These are phyloP conservation scores for Drosophila sordidula DNA, from an alignment of 2,888 invertebrate genomes.

Conservation along the genomic window DNA sequence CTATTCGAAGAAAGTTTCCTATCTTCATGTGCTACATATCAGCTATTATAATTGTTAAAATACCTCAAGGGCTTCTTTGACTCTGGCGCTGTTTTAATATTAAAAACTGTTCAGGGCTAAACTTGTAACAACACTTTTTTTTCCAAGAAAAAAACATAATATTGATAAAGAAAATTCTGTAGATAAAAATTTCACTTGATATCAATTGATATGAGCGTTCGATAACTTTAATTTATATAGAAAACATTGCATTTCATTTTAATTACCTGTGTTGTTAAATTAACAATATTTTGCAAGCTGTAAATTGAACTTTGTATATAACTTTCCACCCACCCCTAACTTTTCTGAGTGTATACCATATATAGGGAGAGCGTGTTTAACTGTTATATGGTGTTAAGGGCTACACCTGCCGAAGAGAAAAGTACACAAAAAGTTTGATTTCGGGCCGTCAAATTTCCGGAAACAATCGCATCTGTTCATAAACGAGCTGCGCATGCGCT, in stretches of 20 bases:
- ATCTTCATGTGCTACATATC: not conserved
- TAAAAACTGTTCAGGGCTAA: not conserved
- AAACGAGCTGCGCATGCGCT: constrained; percentile 28
- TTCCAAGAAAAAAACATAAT: not conserved
- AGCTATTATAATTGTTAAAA: not conserved
- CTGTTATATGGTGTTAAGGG: too few relatives aligned
- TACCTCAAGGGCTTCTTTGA: not conserved
- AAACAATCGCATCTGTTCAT: constrained; percentile 23
- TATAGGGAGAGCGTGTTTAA: not conserved
- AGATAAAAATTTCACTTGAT: constrained; percentile 1
- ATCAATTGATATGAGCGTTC: constrained; percentile 4
- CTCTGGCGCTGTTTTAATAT: not conserved
- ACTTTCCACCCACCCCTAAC: not conserved
- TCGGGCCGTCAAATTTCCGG: constrained; percentile 28
- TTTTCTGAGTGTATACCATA: constrained; percentile 2
- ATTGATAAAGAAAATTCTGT: constrained; percentile 9
- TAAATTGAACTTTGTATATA: not conserved
- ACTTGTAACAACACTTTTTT: not conserved
- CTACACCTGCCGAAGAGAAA: constrained; percentile 17
- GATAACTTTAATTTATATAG: not conserved
- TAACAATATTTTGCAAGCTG: not conserved
- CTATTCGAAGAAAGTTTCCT: constrained; percentile 12
- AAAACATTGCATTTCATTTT: not conserved
- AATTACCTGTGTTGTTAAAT: not conserved
- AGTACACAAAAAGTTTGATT: constrained; percentile 8